These are phyloP conservation scores for Zaprionus obscuricornis DNA, from an alignment of 2,888 invertebrate genomes.

Conservation along the genomic window DNA sequence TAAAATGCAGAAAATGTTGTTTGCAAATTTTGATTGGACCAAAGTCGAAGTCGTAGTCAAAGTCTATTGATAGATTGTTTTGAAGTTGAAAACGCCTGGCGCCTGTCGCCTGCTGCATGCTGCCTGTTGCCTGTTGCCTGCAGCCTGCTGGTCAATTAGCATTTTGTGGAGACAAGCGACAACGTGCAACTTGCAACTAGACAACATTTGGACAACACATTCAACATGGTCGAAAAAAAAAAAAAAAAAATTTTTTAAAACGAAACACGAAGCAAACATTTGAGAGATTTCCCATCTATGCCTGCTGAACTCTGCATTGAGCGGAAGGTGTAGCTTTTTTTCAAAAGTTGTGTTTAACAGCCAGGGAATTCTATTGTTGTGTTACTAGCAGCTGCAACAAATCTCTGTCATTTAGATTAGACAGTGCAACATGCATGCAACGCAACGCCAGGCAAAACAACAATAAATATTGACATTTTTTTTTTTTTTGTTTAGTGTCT, in stretches of 20 bases:
- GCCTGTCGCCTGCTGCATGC: too few species aligned
- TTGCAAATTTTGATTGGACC: constrained; percentile 40
- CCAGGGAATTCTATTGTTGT: constrained; percentile 13
- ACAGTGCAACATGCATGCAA: constrained; percentile 24
- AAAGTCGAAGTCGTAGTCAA: constrained; percentile 24
- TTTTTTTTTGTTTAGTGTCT: too few species aligned
- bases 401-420: constrained; percentile 28
- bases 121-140: too few species aligned
- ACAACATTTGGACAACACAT: too few species aligned
- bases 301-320: too few species aligned
- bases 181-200: neutral
- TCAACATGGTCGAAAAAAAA: constrained; percentile 51
- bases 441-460: constrained; percentile 21
- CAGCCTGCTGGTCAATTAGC: constrained; percentile 61
- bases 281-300: too few species aligned
- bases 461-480: constrained; percentile 53
- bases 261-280: constrained; percentile 54
- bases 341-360: constrained; percentile 4
- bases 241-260: too few species aligned
- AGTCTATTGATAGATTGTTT: constrained; percentile 57
- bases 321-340: too few species aligned
- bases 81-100: constrained; percentile 40
- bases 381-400: constrained; percentile 5
- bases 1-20: constrained; percentile 36
- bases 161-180: constrained; percentile 46